Evolutionary conservation across 2,888 invertebrate genomes (phyloP), one percentile per base, ranked within the genome.

Genomic region (Listrodromus nycthemerus): DNA sequence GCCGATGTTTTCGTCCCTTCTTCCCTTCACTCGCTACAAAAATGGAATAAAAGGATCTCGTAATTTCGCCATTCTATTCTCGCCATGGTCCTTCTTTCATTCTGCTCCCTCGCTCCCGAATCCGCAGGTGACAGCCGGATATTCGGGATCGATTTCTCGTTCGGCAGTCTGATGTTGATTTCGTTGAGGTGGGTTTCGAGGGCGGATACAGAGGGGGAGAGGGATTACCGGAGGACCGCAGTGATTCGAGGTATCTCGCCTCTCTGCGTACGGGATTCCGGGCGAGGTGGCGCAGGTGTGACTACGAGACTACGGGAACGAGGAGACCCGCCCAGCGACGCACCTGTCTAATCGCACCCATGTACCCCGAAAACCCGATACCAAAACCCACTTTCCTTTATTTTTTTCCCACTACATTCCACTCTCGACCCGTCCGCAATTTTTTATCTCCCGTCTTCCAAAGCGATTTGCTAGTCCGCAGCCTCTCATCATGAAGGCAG

Each of bases 301-400:
- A 85, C 69, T 77, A 65, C 37, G 63, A 21, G 65, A 79, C 67
- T 37, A 50, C 80, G 61, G 76, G 83, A 76, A 76, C 61, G 69
- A 45, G 27, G 41, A 24, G 69, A 77, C 37, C 76, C 73, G 58
- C 63, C 78, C 75, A 75, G 61, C 55, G 76, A 63, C 78, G 84
- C 86, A 86, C 85, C 86, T 86, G 86, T 82, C 84, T 86, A 86
- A 86, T 86, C 83, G 83, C 70, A 80, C 67, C 76, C 78, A 71
- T 50, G 66, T 84, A 81, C 70, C 63, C 48, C n/a, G 48, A 76
- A 77, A 77, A 52, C 75, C 83, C 66, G 65, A 74, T 73, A 80
- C 69, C 74, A 16, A 63, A 50, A 5, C 30, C 16, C 65, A 61
- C 67, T 27, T 63, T 63, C 58, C 45, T 55, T 16, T 16, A 16